Conservation (phyloP, 1,140 invertebrate genomes). For the Platyscapa corneri region DNA sequence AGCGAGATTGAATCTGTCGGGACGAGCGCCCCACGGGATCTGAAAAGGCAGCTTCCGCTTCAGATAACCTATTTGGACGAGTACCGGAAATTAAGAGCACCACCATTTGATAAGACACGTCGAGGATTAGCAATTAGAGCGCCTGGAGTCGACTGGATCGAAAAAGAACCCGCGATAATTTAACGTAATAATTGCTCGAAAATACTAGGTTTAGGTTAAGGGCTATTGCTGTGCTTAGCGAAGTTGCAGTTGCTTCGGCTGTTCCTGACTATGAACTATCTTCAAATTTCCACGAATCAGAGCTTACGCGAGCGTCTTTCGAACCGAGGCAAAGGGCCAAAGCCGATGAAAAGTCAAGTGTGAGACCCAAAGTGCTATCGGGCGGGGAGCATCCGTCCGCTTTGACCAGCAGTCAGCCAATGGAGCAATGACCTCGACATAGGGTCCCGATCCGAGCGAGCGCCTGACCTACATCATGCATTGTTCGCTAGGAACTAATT, state of each 20-base stretch:
- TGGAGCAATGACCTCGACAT: slow-evolving; percentile 27
- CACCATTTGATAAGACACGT: neutral
- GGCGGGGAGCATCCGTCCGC: neutral
- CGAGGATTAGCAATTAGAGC: no score
- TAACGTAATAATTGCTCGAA: no score
- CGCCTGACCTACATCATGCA: slow-evolving; percentile 19
- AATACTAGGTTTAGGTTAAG: no score
- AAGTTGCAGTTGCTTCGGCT: no score
- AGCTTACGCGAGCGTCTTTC: no score
- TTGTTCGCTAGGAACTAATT: no score
- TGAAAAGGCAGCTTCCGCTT: neutral
- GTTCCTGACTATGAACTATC: no score
- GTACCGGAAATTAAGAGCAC: neutral
- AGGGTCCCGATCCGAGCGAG: neutral
- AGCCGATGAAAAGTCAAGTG: neutral
- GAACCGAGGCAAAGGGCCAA: neutral
- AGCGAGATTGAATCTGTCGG: neutral
- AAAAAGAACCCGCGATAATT: no score
- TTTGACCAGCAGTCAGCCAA: neutral
- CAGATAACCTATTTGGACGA: neutral
- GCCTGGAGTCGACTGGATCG: no score
- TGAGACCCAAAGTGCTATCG: neutral
- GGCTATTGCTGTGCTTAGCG: no score
- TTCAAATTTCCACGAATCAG: neutral
- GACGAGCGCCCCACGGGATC: neutral